Percentiles rank a stretch among this genome's conserved stretches.
phyloP scores from a whole-genome alignment of 2,797 vertebrate genomes.

The Brachyrhaphis roseni region DNA sequence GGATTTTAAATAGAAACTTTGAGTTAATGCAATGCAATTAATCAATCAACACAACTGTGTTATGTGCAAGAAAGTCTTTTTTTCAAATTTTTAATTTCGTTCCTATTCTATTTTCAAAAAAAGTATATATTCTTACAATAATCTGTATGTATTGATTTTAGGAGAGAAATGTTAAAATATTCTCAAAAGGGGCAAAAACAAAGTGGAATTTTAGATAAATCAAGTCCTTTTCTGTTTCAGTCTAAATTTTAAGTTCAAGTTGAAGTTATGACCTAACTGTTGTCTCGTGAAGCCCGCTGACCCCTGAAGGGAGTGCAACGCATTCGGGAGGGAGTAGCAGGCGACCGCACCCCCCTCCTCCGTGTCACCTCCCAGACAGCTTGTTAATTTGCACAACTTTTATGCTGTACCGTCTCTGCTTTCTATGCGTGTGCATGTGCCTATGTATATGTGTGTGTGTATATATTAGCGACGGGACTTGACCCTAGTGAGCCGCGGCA shows the following conservation, averaged over 20 bases:
- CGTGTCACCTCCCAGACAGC: constrained; percentile 77
- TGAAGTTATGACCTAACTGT: constrained; percentile 77
- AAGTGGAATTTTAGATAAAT: not conserved
- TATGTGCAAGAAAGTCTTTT: not conserved
- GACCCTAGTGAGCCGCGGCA: constrained; percentile 86
- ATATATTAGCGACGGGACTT: constrained; percentile 88
- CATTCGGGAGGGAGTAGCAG: constrained; percentile 76
- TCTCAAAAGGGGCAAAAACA: not conserved
- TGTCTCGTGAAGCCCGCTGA: constrained; percentile 58
- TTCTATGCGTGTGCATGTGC: constrained; percentile 38
- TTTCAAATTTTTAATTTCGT: not conserved
- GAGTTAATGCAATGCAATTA: not conserved
- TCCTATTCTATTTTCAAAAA: not conserved
- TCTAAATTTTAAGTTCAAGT: constrained; percentile 73
- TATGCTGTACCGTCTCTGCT: constrained; percentile 61
- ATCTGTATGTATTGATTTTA: not conserved
- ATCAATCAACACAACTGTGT: not conserved
- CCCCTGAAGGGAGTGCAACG: constrained; percentile 65
- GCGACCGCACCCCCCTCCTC: constrained; percentile 48
- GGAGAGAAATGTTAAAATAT: not conserved
- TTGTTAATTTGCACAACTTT: constrained; percentile 84
- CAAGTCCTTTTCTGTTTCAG: constrained; percentile 7
- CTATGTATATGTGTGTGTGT: constrained; percentile 75
- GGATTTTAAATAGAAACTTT: not conserved
- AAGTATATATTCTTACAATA: not conserved